Percentiles rank a stretch among this genome's conserved stretches.
These are phyloP conservation scores for Palythoa heliodiscus DNA, from an alignment of 92 coral and sea anemone genomes.

Conservation along the genomic window DNA sequence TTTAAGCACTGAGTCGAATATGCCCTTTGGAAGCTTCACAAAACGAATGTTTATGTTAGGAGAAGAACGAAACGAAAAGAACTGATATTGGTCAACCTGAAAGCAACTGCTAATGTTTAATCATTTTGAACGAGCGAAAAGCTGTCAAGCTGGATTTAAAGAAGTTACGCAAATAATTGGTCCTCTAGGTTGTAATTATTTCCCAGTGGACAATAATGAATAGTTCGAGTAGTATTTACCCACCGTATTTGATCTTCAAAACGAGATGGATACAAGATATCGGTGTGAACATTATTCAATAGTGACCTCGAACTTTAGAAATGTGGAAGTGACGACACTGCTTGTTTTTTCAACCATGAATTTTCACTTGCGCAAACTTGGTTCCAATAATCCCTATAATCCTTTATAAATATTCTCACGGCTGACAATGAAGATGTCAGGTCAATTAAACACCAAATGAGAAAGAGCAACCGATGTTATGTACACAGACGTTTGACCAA, in stretches of 20 bases:
- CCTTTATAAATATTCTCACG: neutral
- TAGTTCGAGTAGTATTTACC: neutral
- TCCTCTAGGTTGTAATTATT: neutral
- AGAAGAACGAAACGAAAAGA: neutral
- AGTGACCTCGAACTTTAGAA: neutral
- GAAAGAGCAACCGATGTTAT: neutral
- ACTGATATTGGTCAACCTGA: conserved; percentile 25
- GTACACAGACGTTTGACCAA: conserved; percentile 1
- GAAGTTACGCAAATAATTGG: neutral
- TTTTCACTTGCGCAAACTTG: neutral
- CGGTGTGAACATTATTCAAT: neutral
- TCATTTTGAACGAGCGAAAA: neutral
- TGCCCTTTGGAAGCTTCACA: neutral
- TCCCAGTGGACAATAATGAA: conserved; percentile 4
- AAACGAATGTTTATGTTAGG: neutral
- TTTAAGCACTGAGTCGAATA: neutral
- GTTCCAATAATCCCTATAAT: neutral
- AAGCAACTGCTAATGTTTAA: neutral
- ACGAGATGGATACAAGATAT: neutral
- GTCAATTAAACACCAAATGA: conserved; percentile 5
- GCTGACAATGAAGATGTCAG: neutral
- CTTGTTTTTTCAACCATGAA: neutral
- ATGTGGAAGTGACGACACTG: neutral
- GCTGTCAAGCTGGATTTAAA: neutral
- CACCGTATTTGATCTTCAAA: conserved; percentile 4